These are phyloP conservation scores for Sisor rabdophorus DNA, from an alignment of 2,113 vertebrate species.

Conservation along the genomic window DNA sequence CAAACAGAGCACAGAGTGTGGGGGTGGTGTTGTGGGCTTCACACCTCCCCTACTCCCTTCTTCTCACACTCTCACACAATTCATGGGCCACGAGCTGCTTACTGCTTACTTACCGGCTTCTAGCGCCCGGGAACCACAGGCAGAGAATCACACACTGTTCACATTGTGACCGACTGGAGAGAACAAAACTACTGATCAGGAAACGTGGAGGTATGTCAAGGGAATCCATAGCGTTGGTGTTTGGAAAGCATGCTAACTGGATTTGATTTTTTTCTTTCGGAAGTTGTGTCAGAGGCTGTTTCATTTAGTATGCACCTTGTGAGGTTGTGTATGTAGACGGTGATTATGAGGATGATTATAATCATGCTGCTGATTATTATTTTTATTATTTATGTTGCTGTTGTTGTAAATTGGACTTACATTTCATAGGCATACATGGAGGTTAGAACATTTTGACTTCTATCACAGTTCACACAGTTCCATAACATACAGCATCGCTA, in stretches of 20 bases:
- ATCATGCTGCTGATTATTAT: not conserved
- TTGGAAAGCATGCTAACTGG: not conserved
- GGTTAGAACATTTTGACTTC: not conserved
- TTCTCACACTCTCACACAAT: constrained; percentile 59
- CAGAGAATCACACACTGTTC: constrained; percentile 52
- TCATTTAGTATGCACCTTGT: not conserved
- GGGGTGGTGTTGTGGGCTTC: constrained; percentile 49
- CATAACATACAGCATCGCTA: not conserved
- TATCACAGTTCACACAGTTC: not conserved
- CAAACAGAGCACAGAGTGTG: constrained; percentile 38
- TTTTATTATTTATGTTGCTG: not conserved
- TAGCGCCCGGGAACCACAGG: constrained; percentile 57
- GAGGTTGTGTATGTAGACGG: no score
- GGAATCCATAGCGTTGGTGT: not conserved
- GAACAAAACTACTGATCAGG: constrained; percentile 38
- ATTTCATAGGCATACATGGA: not conserved
- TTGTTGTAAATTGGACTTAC: not conserved
- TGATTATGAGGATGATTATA: not conserved
- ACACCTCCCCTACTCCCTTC: constrained; percentile 60
- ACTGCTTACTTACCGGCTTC: constrained; percentile 51
- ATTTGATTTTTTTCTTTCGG: not conserved
- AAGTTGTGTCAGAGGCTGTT: constrained; percentile 31
- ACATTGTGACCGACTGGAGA: constrained; percentile 52
- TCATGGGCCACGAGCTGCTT: constrained; percentile 54
- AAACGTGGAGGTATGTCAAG: constrained; percentile 62